Conservation (phyloP, 2,888 invertebrate species). For the Tanytarsus gracilentus region DNA sequence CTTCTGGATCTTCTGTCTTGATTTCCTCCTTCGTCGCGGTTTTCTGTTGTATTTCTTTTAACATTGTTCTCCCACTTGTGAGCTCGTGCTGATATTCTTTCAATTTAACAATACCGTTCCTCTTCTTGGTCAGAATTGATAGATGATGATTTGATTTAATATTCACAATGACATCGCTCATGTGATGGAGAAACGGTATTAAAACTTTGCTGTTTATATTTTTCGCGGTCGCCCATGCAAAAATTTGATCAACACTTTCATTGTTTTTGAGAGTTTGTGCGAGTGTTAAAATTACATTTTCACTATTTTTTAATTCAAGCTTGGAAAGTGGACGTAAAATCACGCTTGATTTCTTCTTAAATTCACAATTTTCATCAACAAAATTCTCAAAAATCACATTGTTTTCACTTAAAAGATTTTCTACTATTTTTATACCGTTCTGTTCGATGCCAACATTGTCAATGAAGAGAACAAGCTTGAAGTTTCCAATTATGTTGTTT, state of each 20-base stretch:
- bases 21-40: background rate
- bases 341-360: background rate
- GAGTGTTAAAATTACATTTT: background rate
- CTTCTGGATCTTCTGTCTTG: background rate
- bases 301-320: background rate
- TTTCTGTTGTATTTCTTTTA: background rate
- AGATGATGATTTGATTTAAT: background rate
- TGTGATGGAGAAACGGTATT: background rate
- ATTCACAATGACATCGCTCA: background rate
- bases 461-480: conserved; percentile 4
- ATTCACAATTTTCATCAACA: background rate
- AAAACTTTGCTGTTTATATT: background rate
- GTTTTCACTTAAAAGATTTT: background rate
- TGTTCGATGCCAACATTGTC: background rate
- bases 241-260: background rate
- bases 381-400: background rate
- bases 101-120: background rate
- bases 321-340: background rate
- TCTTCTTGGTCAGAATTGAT: background rate
- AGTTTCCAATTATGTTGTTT: background rate
- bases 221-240: background rate
- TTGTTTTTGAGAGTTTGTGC: background rate
- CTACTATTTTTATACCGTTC: background rate
- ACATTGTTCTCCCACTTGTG: background rate
- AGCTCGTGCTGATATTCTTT: background rate